phyloP scores from a whole-genome alignment of 2,888 invertebrate species.

The Molorchus minor region DNA sequence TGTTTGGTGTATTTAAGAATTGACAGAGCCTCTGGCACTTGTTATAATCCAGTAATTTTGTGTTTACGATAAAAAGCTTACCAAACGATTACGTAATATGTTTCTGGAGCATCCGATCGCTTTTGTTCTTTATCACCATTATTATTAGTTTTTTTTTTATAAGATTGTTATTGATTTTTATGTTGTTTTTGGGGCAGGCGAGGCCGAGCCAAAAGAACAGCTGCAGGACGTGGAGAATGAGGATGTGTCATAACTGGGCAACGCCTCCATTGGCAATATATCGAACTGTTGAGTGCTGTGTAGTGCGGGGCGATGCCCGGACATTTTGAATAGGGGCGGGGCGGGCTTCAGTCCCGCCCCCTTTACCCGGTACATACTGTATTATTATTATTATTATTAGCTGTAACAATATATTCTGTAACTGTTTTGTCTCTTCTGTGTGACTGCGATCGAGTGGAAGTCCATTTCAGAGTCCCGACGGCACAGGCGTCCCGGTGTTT shows the following conservation, averaged over 20 bases:
- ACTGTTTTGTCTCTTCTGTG: conserved; percentile 50
- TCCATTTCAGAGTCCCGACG: conserved; percentile 27
- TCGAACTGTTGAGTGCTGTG: conserved; percentile 55
- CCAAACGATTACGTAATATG: no score
- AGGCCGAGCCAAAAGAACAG: conserved; percentile 90
- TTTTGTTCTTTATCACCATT: no score
- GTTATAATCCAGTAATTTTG: no score
- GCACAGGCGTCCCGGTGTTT: conserved; percentile 20
- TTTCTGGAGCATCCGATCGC: no score
- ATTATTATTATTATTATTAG: conserved; percentile 60
- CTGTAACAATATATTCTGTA: conserved; percentile 54
- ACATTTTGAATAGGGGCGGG: conserved; percentile 42
- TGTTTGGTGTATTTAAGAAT: no score
- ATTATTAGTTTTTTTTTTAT: no score
- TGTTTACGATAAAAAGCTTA: no score
- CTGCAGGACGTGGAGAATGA: conserved; percentile 94
- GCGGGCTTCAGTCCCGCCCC: conserved; percentile 39
- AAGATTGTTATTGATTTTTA: conserved; percentile 2
- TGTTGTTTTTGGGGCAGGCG: conserved; percentile 68
- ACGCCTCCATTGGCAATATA: conserved; percentile 39
- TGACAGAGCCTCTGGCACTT: no score
- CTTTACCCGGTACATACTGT: conserved; percentile 59
- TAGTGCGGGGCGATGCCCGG: conserved; percentile 50
- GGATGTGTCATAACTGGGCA: conserved; percentile 86
- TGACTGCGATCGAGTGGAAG: conserved; percentile 41